Base-by-base conservation (phyloP, 2,113 vertebrate species). In the Brienomyrus brachyistius region DNA sequence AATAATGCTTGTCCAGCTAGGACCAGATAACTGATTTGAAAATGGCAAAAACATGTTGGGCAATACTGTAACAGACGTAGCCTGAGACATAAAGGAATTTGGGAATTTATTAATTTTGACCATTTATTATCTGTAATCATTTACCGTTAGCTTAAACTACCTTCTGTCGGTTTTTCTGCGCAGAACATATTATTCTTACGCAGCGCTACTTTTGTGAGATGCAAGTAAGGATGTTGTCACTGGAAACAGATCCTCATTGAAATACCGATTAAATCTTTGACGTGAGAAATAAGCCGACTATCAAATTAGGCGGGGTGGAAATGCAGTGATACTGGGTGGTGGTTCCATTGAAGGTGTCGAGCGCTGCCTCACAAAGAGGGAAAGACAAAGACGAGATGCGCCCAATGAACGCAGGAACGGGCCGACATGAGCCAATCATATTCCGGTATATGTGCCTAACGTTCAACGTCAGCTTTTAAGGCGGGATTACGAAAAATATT, bases 351-450 rank as follows among this genome's bases (percentile, higher is more conserved):
- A 47, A 87, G 19, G 66, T 51, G 19, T 9, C 31, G 48, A 31
- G 35, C 17, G 17, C 7, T 31, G 66, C 48, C 84, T 52, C 45
- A 90, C 31, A 45, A 50, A 40, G 48, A 86, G 89, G 85, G 27
- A 27, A 31, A 45, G 35, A 87, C 31, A 56, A 87, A 80, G 31
- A 52, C 62, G 48, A 66, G 35, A 15, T 47, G 31, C 83, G 47
- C 27, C 90, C 90, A 90, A 90, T 90, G 52, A 80, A 35, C 11
- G 59, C 15, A 47, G 5, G 27, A 47, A 43, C 27, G 27, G 50
- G 15, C 15, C 19, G 13, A 40, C 9, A 7, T 45, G 27, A 90
- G 8, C 90, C 90, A 84, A 54, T 88, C 77, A 83, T 43, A 35
- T 88, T 77, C 9, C 35, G 48, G 47, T 45, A 35, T 43, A 47